Evolutionary conservation across 2,113 vertebrate genomes (phyloP), one percentile per base, ranked within the genome.

Genomic region (Edolisoma coerulescens): DNA sequence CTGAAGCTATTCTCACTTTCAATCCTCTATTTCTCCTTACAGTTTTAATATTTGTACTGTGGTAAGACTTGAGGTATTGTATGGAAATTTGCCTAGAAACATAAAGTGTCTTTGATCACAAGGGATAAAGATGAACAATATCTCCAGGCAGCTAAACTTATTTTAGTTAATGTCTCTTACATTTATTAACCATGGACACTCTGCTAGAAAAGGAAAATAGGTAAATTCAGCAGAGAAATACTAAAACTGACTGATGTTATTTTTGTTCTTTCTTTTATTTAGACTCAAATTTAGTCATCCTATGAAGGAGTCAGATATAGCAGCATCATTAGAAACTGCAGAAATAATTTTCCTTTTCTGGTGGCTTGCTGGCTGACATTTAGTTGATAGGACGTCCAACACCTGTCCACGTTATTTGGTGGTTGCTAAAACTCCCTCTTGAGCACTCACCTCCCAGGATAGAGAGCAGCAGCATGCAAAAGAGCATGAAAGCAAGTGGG

Each of bases 351-450:
- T 85, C 44, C 30, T 87, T 74, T 80, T 84, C 73, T 73, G 28
- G n/a, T 96, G 89, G 52, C 56, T 89, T 84, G n/a, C 87, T 96
- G 86, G 60, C 85, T 95, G 79, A 67, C 60, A 27, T 10, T 76
- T 87, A 82, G 30, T 91, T 87, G n/a, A 50, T 23, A 78, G 45
- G 63, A 77, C 21, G 10, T 86, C 47, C 35, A 56, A 57, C 67
- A 80, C 33, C 13, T 65, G 32, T 65, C 65, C 30, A 44, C 28
- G 7, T 84, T 77, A 57, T 50, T 60, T 64, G 21, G 11, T n/a
- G 94, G 61, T 70, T 69, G 37, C 61, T 82, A 65, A 71, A 90
- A 69, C 45, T 87, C 41, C 70, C 28, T 76, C 42, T 85, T 50
- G 70, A 70, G 76, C 45, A 87, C 39, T 83, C 23, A 65, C 16